A percentile compares a stretch with the other conserved stretches of the same genome.
Evolutionary conservation across 2,797 vertebrate species (phyloP).

Genomic region (Carduelis carduelis): DNA sequence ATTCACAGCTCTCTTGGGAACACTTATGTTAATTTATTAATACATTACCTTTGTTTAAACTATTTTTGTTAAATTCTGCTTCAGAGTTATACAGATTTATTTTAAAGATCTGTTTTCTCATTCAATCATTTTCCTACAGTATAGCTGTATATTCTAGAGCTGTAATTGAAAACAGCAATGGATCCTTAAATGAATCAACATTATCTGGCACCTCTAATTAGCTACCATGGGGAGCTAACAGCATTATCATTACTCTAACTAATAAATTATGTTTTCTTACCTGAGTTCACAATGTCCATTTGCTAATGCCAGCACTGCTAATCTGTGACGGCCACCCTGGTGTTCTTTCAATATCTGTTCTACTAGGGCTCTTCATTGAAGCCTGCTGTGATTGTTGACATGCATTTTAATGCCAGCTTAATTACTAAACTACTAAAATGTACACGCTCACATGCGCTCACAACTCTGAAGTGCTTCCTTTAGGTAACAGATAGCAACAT

Average conservation of each 20-base stretch:
- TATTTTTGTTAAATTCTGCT: neutral
- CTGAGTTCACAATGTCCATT: neutral
- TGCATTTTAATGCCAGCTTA: neutral
- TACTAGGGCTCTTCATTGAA: neutral
- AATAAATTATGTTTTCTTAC: conserved; percentile 8
- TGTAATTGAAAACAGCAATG: neutral
- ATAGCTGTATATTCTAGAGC: neutral
- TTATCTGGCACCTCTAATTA: conserved; percentile 7
- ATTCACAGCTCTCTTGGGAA: neutral
- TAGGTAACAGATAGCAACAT: neutral
- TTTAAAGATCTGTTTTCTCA: neutral
- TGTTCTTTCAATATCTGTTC: neutral
- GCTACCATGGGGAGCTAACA: neutral
- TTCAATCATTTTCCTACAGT: neutral
- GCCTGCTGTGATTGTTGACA: neutral
- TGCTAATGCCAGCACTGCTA: neutral
- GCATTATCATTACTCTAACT: conserved; percentile 17
- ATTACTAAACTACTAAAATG: neutral
- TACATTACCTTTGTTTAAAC: neutral
- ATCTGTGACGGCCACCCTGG: neutral
- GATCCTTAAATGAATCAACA: neutral
- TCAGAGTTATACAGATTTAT: neutral
- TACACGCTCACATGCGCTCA: neutral
- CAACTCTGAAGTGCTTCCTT: neutral
- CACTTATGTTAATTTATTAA: neutral